Evolutionary conservation across 2,797 vertebrate species (phyloP), one percentile per base, ranked within the genome.

Genomic region (Girardinus metallicus): DNA sequence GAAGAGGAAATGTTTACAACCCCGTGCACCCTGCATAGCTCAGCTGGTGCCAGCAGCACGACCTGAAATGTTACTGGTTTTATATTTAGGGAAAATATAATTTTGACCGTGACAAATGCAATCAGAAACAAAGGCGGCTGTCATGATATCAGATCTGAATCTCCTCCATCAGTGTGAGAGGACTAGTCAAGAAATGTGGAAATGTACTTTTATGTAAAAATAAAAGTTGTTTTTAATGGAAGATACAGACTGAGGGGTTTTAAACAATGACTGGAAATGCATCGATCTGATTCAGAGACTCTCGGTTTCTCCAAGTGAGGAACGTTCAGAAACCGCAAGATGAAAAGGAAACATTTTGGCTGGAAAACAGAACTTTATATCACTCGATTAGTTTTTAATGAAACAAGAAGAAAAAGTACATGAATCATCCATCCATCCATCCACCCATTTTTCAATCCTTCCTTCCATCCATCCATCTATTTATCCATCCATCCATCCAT

Each of bases 1-100:
- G 81, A 73, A 82, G 78, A 90, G 90, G 86, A 93, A 91, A 92
- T 90, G 89, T 93, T 92, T 93, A 91, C 90, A 92, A 84, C 78
- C 87, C 74, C 3, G 75, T 85, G 74, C 90, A 92, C 87, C 88
- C 93, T 89, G 89, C 90, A 73, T 83, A 82, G 78, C 78, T 75
- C 76, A 74, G 68, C 70, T 51, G 55, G 46, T 91, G 89, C 91
- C 93, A 88, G 76, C 82, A 85, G 75, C 74, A 12, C 1, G 4
- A 80, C n/a, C 72, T 23, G 51, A 68, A 77, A 44, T 84, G 81
- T 76, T 12, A 13, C 60, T 79, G 83, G 36, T 70, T 74, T 82
- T 46, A 53, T 60, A 31, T 41, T 0, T 10, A 71, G 57, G 77
- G 15, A 76, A 81, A 82, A 71, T n/a, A 43, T 43, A 70, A 9